Evolutionary conservation across 2,888 invertebrate genomes (phyloP), one percentile per base, ranked within the genome.

Genomic region (Apodemia hepburni): DNA sequence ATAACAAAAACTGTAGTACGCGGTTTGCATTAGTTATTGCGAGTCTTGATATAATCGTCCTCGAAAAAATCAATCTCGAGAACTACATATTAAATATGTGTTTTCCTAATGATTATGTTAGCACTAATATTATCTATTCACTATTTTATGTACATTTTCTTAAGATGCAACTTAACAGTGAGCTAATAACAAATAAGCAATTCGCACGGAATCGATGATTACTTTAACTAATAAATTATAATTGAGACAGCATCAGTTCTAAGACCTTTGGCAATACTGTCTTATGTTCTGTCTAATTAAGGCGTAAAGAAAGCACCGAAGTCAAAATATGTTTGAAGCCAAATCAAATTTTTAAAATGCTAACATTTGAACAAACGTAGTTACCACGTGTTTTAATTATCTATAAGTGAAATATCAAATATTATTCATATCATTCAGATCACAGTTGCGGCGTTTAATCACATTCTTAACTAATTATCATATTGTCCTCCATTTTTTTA

Each of bases 401-500:
- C 89, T 90, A 89, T 86, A 85, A 87, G 88, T 89, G 90, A 90
- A 89, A 89, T 91, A 91, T 90, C 90, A 91, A 90, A 89, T 91
- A 90, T 90, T 89, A 89, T 87, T 88, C 87, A 90, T 91, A 90
- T 92, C 92, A 87, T 88, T 92, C 92, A 91, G 92, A 92, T 92
- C 92, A 92, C 92, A 92, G 92, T 92, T 92, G 89, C 88, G 92
- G 92, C 91, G 85, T 89, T 88, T 84, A 81, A 92, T 92, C 91
- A 92, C 92, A 92, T 88, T 88, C 88, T 91, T 91, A 91, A 83
- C 82, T 88, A 88, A 88, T 86, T 85, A 88, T 85, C 86, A 82
- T 89, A 90, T 86, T 87, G 90, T 90, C 90, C 89, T 80, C 77
- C 81, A 69, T 88, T 18, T 87, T 22, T 87, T 86, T 87, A 42